Base-by-base conservation (phyloP, 2,888 invertebrate species). In the Petrolisthes cinctipes region DNA sequence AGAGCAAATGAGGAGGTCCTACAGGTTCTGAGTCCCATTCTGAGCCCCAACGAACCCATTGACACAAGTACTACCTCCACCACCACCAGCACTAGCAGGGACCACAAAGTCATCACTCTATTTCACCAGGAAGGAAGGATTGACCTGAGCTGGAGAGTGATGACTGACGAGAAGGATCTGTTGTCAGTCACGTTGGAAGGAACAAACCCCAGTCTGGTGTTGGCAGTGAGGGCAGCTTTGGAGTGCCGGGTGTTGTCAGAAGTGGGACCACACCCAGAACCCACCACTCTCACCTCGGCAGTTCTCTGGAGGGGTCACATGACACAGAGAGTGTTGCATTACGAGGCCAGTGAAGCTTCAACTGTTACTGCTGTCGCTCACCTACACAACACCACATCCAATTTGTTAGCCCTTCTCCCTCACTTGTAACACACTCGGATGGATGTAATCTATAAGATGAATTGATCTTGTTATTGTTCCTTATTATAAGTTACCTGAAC, bases 151-250 rank as follows among this genome's bases (percentile, higher is more conserved):
- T 82, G 66, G 66, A 51, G n/a, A 68, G 53, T 37, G 51, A 68
- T 37, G 37, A 37, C 37, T 2, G 37, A 37, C 37, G 37, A 82
- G 51, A n/a, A 53, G 17, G 53, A 82, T 7, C 37, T 51, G 5
- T 17, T 68, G 37, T 68, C 51, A 17, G 7, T 85, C 20, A 68
- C 78, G 6, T 14, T 85, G 17, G 76, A 85, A 37, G 71, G 85
- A 51, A 17, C 68, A 7, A 85, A 85, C 23, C 66, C 85, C 11
- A 66, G 14, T 57, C 20, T 85, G 54, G 85, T 85, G 53, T 23
- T 85, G 54, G 78, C 85, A 68, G 37, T 79, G 76, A 85, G 61
- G 78, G 68, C 75, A 23, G 79, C 79, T 54, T 20, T 85, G 66
- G 79, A 85, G 68, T 61, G 79, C 14, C 78, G 79, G 54, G 71